phyloP scores from a whole-genome alignment of 2,888 invertebrate genomes.

The Mycalesis mineus region DNA sequence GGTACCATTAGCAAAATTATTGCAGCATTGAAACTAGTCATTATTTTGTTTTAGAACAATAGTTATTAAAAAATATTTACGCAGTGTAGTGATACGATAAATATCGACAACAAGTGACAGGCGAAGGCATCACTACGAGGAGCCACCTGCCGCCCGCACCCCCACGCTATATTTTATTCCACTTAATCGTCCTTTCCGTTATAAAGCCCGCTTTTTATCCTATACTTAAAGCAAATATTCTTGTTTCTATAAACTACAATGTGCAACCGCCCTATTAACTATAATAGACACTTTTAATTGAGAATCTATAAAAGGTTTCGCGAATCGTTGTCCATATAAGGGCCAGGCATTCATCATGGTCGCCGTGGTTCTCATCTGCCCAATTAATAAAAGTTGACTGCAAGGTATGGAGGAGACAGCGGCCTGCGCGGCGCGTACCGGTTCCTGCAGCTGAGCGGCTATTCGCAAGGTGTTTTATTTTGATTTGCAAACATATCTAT shows the following conservation, averaged over 20 bases:
- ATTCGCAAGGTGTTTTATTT: constrained; percentile 69
- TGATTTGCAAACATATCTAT: constrained; percentile 69
- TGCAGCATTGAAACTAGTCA: too few species aligned
- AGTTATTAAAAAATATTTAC: too few species aligned
- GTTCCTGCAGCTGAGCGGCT: constrained; percentile 70
- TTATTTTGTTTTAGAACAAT: too few species aligned
- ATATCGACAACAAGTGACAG: constrained; percentile 11
- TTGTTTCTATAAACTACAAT: constrained; percentile 66
- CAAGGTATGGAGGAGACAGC: constrained; percentile 65
- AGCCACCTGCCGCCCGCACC: constrained; percentile 76
- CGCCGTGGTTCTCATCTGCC: constrained; percentile 75
- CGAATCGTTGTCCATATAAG: constrained; percentile 70
- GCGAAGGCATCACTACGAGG: constrained; percentile 48
- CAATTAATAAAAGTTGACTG: constrained; percentile 78
- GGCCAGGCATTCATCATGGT: constrained; percentile 73
- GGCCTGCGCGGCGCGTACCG: constrained; percentile 58
- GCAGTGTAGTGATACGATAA: neutral
- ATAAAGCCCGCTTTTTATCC: constrained; percentile 74
- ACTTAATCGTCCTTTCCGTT: constrained; percentile 78
- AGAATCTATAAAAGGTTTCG: constrained; percentile 78
- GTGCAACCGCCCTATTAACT: constrained; percentile 70
- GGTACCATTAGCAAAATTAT: too few species aligned
- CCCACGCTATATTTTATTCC: constrained; percentile 77
- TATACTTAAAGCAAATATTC: constrained; percentile 75
- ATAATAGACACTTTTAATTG: constrained; percentile 78